Percentiles rank a stretch among this genome's conserved stretches.
These are phyloP conservation scores for Orestias chungarensis DNA, from an alignment of 2,797 vertebrate genomes.

Conservation along the genomic window DNA sequence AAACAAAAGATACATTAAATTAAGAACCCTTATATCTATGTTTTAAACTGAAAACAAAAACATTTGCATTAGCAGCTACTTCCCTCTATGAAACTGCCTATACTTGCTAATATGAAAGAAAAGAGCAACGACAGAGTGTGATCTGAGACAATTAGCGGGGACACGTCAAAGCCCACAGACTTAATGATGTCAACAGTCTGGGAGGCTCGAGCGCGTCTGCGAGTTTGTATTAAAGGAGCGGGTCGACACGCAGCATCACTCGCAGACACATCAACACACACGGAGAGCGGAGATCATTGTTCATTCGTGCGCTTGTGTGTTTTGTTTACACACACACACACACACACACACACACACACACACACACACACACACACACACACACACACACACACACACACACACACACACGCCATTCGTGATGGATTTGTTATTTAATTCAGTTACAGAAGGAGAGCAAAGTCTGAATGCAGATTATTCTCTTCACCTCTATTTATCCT, in stretches of 20 bases:
- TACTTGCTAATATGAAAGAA: slow-evolving; percentile 40
- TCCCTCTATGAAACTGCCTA: slow-evolving; percentile 8
- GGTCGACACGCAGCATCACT: slow-evolving; percentile 41
- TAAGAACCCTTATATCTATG: neutral
- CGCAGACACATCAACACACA: slow-evolving; percentile 39
- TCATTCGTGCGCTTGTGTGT: slow-evolving; percentile 6
- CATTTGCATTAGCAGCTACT: slow-evolving; percentile 6
- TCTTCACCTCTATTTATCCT: neutral
- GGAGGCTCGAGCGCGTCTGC: slow-evolving; percentile 18
- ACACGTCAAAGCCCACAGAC: slow-evolving; percentile 61
- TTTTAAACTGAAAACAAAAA: neutral
- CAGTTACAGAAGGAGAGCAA: slow-evolving; percentile 26
- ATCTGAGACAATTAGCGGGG: slow-evolving; percentile 69
- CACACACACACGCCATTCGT: neutral
- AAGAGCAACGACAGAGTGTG: slow-evolving; percentile 56
- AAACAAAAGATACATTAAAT: neutral
- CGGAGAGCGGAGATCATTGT: slow-evolving; percentile 24
- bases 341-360: no score
- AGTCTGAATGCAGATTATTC: slow-evolving; percentile 23
- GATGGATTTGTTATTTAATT: slow-evolving; percentile 17
- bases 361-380: no score
- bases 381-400: no score
- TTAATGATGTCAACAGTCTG: slow-evolving; percentile 46
- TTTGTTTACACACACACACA: slow-evolving; percentile 9
- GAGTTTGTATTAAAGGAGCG: slow-evolving; percentile 25